Percentiles rank a stretch among this genome's conserved stretches.
phyloP scores from a whole-genome alignment of 1,140 invertebrate species.

The Drosophila lacertosa region DNA sequence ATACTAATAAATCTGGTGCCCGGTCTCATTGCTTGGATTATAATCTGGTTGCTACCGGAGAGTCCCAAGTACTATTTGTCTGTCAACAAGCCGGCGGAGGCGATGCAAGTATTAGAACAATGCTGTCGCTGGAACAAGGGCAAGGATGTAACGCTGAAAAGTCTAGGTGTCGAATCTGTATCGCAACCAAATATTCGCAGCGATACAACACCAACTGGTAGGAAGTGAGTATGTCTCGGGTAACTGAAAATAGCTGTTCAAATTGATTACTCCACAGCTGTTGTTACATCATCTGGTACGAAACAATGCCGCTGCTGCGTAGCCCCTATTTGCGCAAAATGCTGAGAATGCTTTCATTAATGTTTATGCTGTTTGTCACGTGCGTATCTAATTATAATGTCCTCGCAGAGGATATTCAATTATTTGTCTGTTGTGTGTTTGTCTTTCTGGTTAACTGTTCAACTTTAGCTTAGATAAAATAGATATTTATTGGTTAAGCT shows the following conservation, averaged over 20 bases:
- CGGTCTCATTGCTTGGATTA: conserved; percentile 5
- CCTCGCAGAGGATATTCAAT: too few relatives aligned
- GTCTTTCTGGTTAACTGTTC: too few relatives aligned
- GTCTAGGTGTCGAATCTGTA: conserved; percentile 33
- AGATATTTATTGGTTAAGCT: neutral
- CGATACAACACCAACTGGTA: neutral
- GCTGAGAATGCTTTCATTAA: neutral
- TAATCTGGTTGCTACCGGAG: conserved; percentile 37
- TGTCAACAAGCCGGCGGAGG: conserved; percentile 5
- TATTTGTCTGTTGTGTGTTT: too few relatives aligned
- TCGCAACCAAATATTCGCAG: conserved; percentile 14
- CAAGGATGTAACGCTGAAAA: conserved; percentile 30
- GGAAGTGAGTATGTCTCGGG: neutral
- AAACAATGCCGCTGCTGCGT: conserved; percentile 22
- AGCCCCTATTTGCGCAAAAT: neutral
- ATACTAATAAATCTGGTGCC: conserved; percentile 22
- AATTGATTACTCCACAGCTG: neutral
- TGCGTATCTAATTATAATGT: conserved; percentile 2
- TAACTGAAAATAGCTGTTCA: neutral
- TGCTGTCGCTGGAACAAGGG: conserved; percentile 53
- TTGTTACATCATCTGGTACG: conserved; percentile 11
- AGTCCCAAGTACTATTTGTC: conserved; percentile 58
- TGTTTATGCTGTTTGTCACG: conserved; percentile 7
- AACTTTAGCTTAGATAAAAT: too few relatives aligned
- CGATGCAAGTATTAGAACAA: conserved; percentile 32